phyloP scores from a whole-genome alignment of 2,888 invertebrate species.

The Acleris sparsana region DNA sequence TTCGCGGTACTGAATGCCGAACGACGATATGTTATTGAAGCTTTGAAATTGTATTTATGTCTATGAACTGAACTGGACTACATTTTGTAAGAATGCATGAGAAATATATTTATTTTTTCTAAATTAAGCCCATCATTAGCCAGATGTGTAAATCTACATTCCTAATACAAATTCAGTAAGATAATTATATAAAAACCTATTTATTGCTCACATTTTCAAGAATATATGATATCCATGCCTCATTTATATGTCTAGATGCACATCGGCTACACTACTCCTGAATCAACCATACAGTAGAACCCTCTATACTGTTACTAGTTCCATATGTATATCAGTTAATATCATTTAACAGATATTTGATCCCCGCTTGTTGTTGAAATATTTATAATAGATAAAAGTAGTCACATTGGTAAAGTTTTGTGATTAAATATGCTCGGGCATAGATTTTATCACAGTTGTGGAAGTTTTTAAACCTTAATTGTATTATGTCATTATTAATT shows the following conservation, averaged over 20 bases:
- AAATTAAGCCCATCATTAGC: slow-evolving; percentile 44
- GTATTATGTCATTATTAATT: too few relatives aligned
- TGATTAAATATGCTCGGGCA: not conserved
- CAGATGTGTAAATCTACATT: slow-evolving; percentile 78
- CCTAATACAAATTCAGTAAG: slow-evolving; percentile 35
- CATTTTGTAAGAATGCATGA: slow-evolving; percentile 45
- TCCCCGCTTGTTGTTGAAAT: slow-evolving; percentile 13
- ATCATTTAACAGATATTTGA: not conserved
- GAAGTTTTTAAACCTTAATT: too few relatives aligned
- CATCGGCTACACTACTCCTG: slow-evolving; percentile 62
- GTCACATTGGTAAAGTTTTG: not conserved
- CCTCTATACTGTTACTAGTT: slow-evolving; percentile 44
- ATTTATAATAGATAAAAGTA: not conserved
- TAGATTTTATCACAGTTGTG: too few relatives aligned
- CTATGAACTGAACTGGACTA: slow-evolving; percentile 14
- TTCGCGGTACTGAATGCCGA: too few relatives aligned
- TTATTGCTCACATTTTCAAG: slow-evolving; percentile 35
- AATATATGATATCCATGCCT: slow-evolving; percentile 64
- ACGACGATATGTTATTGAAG: too few relatives aligned
- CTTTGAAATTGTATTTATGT: too few relatives aligned
- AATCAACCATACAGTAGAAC: slow-evolving; percentile 55
- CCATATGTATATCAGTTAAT: not conserved
- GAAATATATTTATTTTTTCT: slow-evolving; percentile 31
- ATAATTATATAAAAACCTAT: slow-evolving; percentile 41
- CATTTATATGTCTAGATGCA: slow-evolving; percentile 66